Percentiles rank a stretch among this genome's conserved stretches.
Evolutionary conservation across 1,140 invertebrate genomes (phyloP).

Genomic region (Drosophila truncata): DNA sequence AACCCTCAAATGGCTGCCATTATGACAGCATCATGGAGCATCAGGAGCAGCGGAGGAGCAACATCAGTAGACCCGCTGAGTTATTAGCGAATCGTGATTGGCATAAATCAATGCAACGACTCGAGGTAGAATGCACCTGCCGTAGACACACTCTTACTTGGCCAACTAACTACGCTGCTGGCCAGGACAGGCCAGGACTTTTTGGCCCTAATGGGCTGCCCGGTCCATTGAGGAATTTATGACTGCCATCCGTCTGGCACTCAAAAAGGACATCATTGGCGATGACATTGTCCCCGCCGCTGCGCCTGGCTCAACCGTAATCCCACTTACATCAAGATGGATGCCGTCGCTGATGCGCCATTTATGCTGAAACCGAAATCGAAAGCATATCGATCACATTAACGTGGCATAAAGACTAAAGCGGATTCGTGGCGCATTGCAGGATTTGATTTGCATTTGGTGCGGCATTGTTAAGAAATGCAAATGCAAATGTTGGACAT

Average conservation of each 20-base stretch:
- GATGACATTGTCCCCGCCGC: conserved; percentile 43
- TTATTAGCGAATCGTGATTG: conserved; percentile 84
- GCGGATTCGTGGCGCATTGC: conserved; percentile 67
- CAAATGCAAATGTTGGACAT: conserved; percentile 16
- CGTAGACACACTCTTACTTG: conserved; percentile 31
- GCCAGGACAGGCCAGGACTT: background rate
- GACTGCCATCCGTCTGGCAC: conserved; percentile 33
- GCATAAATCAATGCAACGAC: conserved; percentile 79
- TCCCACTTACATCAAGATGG: conserved; percentile 57
- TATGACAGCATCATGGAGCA: conserved; percentile 60
- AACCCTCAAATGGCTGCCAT: conserved; percentile 82
- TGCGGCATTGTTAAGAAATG: conserved; percentile 34
- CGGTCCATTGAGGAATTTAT: conserved; percentile 52
- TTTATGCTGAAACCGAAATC: conserved; percentile 73
- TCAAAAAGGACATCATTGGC: conserved; percentile 33
- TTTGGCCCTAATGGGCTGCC: conserved; percentile 36
- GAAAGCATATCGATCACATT: conserved; percentile 67
- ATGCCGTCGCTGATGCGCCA: conserved; percentile 64
- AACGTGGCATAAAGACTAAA: conserved; percentile 51
- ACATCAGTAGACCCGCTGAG: conserved; percentile 60
- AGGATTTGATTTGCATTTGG: conserved; percentile 70
- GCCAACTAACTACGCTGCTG: conserved; percentile 14
- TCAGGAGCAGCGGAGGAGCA: conserved; percentile 7
- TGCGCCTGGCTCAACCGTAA: conserved; percentile 31
- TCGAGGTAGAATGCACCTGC: conserved; percentile 58